These are phyloP conservation scores for Corythornis madagascariensis DNA, from an alignment of 2,113 vertebrate genomes.

Conservation along the genomic window DNA sequence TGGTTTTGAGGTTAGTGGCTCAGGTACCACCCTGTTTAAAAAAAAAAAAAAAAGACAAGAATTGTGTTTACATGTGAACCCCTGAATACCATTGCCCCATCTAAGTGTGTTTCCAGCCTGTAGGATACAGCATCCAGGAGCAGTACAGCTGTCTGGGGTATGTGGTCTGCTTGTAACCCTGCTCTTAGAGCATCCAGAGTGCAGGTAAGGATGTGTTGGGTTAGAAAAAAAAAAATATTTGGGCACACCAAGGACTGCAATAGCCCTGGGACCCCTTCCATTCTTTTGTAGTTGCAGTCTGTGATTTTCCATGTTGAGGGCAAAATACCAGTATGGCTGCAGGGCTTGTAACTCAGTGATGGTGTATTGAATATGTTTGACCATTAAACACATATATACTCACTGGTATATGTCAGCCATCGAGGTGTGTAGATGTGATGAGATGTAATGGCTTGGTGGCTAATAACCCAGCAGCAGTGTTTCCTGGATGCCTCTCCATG, in stretches of 20 bases:
- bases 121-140: background rate
- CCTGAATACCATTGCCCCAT: accelerated
- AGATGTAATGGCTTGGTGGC: background rate
- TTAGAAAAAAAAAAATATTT: background rate
- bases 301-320: background rate
- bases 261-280: background rate
- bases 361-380: background rate
- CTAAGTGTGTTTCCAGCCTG: background rate
- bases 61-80: accelerated
- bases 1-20: background rate
- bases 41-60: background rate
- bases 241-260: accelerated
- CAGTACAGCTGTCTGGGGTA: background rate
- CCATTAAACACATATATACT: background rate
- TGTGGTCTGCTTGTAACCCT: background rate
- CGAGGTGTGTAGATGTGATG: background rate
- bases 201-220: accelerated
- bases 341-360: accelerated
- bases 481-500: background rate
- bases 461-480: background rate
- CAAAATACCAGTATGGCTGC: background rate
- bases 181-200: background rate
- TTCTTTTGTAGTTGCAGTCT: background rate
- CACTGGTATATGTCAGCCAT: accelerated
- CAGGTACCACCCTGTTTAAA: background rate